Evolutionary conservation across 2,113 vertebrate genomes (phyloP), one percentile per base, ranked within the genome.

Genomic region (Pomatorhinus ruficollis): DNA sequence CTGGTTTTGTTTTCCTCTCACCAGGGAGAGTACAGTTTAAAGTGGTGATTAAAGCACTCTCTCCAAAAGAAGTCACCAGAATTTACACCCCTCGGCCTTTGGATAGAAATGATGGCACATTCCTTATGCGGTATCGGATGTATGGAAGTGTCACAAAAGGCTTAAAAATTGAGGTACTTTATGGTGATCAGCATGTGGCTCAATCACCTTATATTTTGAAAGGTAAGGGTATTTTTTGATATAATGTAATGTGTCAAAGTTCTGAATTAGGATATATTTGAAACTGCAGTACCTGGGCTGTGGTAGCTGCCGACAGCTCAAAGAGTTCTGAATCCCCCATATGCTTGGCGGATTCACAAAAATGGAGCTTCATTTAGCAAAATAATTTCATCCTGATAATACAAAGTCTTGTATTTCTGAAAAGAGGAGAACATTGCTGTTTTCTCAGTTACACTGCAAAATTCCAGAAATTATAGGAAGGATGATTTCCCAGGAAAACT

Each of bases 61-160:
- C 98, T 42, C 80, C 93, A 39, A 97, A 98, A 90, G 99, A 99
- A 91, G 88, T 96, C 77, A 61, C 98, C 79, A 98, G 99, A 27
- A 98, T 99, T 95, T 98, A 99, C 31, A 97, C 98, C 3, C 98
- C 99, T 21, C 95, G 94, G 2, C 99, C 98, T 47, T 93, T 99
- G 97, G 99, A 99, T 90, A 97, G 99, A 72, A 98, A 98, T 2
- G 99, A 99, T 68, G 99, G 99, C 15, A 98, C 99, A 25, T 99
- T 99, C 97, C 97, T 99, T 63, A 97, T 99, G 83, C 95, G 99
- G 69, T 99, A 99, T 65, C 98, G 99, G 21, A 98, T 99, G 91
- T 99, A 99, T 57, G 98, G 98, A 31, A 98, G 98, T 30, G 97
- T 96, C n/a, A 79, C 24, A 10, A 82, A 92, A 77, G 99, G 99